These are phyloP conservation scores for Dioctria linearis DNA, from an alignment of 2,888 invertebrate genomes.

Conservation along the genomic window DNA sequence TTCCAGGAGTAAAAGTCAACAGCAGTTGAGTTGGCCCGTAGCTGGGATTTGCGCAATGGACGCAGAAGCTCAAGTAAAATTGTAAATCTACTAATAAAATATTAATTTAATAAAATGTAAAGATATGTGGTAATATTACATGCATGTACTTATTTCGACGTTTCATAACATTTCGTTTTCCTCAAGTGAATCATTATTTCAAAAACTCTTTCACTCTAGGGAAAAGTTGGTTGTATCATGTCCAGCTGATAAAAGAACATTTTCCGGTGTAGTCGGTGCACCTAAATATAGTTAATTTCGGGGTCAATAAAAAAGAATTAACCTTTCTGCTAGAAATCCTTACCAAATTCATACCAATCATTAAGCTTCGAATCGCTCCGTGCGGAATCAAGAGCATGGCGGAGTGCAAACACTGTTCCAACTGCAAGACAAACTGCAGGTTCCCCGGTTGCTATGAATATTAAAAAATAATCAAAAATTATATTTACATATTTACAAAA, in stretches of 20 bases:
- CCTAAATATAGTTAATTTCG: not conserved
- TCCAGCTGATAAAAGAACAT: not conserved
- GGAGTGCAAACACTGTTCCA: slow-evolving; percentile 76
- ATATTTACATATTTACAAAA: too few species aligned
- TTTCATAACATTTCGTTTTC: too few species aligned
- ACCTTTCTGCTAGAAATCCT: not conserved
- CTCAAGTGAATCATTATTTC: too few species aligned
- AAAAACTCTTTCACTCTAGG: too few species aligned
- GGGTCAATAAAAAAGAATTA: not conserved
- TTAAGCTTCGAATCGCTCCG: slow-evolving; percentile 76
- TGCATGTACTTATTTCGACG: too few species aligned
- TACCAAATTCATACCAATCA: slow-evolving; percentile 65
- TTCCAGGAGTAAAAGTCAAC: too few species aligned
- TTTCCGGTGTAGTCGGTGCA: slow-evolving; percentile 15
- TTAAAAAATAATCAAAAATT: slow-evolving; percentile 46
- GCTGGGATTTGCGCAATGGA: too few species aligned
- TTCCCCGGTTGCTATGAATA: slow-evolving; percentile 76
- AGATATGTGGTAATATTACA: too few species aligned
- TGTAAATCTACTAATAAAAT: too few species aligned
- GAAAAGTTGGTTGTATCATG: not conserved
- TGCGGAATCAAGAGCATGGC: slow-evolving; percentile 79
- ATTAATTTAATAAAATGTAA: too few species aligned
- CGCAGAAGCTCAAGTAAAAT: too few species aligned
- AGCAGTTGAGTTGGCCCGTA: too few species aligned
- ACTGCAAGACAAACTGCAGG: slow-evolving; percentile 75